Evolutionary conservation across 1,140 invertebrate species (phyloP), one percentile per base, ranked within the genome.

Genomic region (Drosophila sucinea): DNA sequence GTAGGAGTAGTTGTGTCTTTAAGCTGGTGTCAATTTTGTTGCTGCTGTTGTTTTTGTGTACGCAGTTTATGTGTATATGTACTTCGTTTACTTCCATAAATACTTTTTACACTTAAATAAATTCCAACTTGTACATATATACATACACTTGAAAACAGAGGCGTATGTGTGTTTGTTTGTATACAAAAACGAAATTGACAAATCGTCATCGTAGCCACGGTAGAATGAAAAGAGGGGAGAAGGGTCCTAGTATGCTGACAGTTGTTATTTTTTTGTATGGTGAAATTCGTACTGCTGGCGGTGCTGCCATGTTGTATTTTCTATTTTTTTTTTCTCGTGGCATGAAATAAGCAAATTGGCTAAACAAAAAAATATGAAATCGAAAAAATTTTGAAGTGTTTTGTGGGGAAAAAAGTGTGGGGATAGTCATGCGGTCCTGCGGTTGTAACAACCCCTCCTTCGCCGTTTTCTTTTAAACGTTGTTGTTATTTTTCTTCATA

Each of bases 301-400:
- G 55, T 70, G 83, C 83, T 87, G 74, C 79, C 75, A 87, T 82
- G 71, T 86, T 86, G 80, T 74, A 55, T 85, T 70, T 86, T 72
- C 17, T 17, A 17, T 17, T 55, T 61, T 61, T 44, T 77, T 77
- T 73, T 74, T 72, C 66, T 85, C 47, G 68, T 86, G 72, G 66
- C 81, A 81, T 79, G 68, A 85, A 85, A 85, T 76, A 69, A 76
- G 79, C 83, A 79, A 86, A 86, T 87, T 86, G 79, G 83, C 73
- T 79, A 86, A 67, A 79, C 17, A 76, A 61, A 78, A 73, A 11
- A 11, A 38, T 11, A 65, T 69, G 75, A 23, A 60, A 40, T 58
- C 29, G 40, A 10, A 30, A 27, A 60, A 11, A 47, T 33, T 23
- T 44, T 27, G 55, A 40, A 62, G 32, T 32, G 33, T 66, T 57